Evolutionary conservation across 1,140 invertebrate species (phyloP), one percentile per base, ranked within the genome.

Genomic region (Microplitis demolitor): DNA sequence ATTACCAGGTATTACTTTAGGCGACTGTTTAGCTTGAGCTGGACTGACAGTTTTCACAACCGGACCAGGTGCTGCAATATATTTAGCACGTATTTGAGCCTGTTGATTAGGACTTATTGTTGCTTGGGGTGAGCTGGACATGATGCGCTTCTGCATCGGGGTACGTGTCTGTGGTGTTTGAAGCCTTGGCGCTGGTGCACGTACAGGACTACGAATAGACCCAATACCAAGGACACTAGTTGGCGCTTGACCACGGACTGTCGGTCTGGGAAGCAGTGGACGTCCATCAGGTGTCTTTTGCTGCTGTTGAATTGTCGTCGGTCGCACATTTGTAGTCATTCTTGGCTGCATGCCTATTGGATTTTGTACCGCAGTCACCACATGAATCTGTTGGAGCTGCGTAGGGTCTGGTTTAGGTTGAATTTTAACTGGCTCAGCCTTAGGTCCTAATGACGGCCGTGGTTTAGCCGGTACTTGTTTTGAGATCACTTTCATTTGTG

Each of bases 381-480:
- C 82, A 54, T 87, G 86, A 77, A 86, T 87, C 75, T 87, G 85
- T 67, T 82, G 85, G 50, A 87, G 76, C 75, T 86, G 85, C 74
- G 76, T 79, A 54, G 81, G 82, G 74, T 87, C 85, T 14, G 86
- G 86, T 68, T 86, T 87, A 4, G 85, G 85, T 66, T 87, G 85
- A 69, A 87, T 87, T 69, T 87, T 87, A 63, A 87, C 79, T 39
- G 85, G 86, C 63, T 87, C 86, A 24, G 37, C 77, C 77, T 87
- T 87, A 51, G 81, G 80, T 37, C 73, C 73, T 45, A 61, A 4
- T 13, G 37, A 51, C 24, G 56, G 5, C 13, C 80, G 78, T 50
- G 79, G 34, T 76, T 87, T 86, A 9, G 74, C 64, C 11, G 78
- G 75, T 4, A 83, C 74, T 14, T 76, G 69, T 58, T 87, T 87